Evolutionary conservation across 2,113 vertebrate species (phyloP).

Genomic region (Thermophis baileyi): DNA sequence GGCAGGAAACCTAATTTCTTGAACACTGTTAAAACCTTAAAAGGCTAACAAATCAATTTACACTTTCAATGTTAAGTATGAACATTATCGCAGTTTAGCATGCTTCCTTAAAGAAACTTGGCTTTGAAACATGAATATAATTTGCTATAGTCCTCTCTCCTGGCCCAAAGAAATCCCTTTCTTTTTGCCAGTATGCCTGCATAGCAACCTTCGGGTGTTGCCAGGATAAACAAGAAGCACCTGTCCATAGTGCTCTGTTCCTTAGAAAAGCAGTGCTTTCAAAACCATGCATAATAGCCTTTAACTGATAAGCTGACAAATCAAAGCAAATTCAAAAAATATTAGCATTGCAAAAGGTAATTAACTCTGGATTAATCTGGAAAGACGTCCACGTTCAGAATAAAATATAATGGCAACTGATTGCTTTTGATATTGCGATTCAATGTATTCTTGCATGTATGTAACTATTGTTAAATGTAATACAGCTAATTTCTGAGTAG

Average conservation of each 20-base stretch:
- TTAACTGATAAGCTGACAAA: constrained; percentile 6
- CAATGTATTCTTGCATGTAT: background rate
- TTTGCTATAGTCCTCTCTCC: constrained; percentile 16
- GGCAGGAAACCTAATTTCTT: constrained; percentile 1
- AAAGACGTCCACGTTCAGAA: background rate
- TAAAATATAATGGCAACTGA: background rate
- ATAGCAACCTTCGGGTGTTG: constrained; percentile 34
- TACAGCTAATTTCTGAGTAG: background rate
- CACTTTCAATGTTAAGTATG: background rate
- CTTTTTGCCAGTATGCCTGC: constrained; percentile 31
- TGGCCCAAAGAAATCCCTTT: constrained; percentile 34
- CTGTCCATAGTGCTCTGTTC: constrained; percentile 30
- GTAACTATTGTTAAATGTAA: background rate
- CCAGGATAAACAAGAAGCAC: constrained; percentile 56
- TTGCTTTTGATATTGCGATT: background rate
- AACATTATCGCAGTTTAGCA: background rate
- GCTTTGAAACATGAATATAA: constrained; percentile 24
- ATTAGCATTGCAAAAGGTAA: constrained; percentile 10
- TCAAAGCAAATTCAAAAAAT: constrained; percentile 36
- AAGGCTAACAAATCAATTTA: background rate
- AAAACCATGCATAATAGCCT: constrained; percentile 32
- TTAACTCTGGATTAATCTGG: constrained; percentile 2
- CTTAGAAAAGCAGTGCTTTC: constrained; percentile 32
- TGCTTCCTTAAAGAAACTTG: constrained; percentile 30
- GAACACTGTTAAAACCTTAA: constrained; percentile 10